phyloP scores from a whole-genome alignment of 2,888 invertebrate genomes.

The Apodemia mormo region DNA sequence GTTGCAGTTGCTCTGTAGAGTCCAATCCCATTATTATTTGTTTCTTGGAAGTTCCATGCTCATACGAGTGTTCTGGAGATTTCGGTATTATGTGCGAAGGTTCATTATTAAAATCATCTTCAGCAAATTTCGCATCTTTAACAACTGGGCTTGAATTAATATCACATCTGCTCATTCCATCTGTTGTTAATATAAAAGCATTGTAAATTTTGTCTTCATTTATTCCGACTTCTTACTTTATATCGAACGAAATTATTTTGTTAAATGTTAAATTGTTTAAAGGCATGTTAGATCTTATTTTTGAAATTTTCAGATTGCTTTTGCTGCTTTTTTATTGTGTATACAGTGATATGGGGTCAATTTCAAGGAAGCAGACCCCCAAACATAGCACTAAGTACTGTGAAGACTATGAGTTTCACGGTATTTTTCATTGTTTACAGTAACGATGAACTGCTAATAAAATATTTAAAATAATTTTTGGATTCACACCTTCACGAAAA shows the following conservation, averaged over 20 bases:
- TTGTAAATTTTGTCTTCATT: not conserved
- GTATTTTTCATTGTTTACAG: no score
- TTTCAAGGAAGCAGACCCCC: not conserved
- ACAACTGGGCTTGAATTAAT: not conserved
- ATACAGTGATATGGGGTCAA: not conserved
- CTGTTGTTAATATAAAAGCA: not conserved
- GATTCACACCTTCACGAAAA: no score
- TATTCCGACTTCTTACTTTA: not conserved
- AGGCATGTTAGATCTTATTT: not conserved
- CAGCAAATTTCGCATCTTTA: not conserved
- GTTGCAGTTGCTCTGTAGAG: not conserved
- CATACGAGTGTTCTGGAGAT: not conserved
- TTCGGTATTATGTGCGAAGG: not conserved
- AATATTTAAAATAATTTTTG: no score
- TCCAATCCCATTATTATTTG: not conserved
- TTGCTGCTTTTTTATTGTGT: not conserved
- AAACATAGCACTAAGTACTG: not conserved
- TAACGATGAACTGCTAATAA: no score
- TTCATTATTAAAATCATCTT: not conserved
- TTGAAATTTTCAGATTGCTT: not conserved
- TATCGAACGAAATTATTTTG: not conserved
- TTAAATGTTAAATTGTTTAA: no score
- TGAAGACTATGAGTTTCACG: not conserved
- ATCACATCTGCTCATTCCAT: not conserved
- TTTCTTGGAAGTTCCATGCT: not conserved